These are phyloP conservation scores for Tenualosa thibaudeaui DNA, from an alignment of 2,797 vertebrate species.

Conservation along the genomic window DNA sequence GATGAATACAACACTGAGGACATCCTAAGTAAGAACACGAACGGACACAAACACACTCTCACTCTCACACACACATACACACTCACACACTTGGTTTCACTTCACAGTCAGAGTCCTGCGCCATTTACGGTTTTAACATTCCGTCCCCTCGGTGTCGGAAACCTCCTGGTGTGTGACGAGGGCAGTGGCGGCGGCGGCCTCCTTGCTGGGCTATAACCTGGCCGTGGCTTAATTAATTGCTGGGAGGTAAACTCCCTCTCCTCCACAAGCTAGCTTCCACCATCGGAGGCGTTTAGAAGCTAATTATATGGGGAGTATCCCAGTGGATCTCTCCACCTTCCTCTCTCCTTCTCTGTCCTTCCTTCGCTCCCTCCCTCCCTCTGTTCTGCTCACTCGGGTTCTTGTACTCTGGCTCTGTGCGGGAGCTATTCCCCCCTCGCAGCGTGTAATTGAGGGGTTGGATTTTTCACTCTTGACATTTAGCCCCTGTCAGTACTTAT, in stretches of 20 bases:
- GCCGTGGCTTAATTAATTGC: slow-evolving; percentile 22
- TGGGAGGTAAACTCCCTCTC: slow-evolving; percentile 1
- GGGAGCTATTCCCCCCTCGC: not conserved
- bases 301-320: not conserved
- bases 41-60: not conserved
- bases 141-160: not conserved
- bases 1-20: slow-evolving; percentile 94
- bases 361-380: not conserved
- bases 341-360: not conserved
- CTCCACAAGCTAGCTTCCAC: not conserved
- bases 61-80: not conserved
- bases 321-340: not conserved
- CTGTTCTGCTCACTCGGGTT: not conserved
- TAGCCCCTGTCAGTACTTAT: slow-evolving; percentile 30
- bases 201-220: slow-evolving; percentile 1
- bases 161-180: not conserved
- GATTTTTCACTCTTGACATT: slow-evolving; percentile 28
- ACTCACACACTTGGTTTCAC: not conserved
- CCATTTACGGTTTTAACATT: not conserved
- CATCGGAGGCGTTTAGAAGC: not conserved
- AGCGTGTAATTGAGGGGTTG: not conserved
- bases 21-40: slow-evolving; percentile 82
- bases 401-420: not conserved
- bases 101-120: not conserved
- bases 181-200: not conserved